Base-by-base conservation (phyloP, 2,797 vertebrate species). In the Myotis daubentonii region DNA sequence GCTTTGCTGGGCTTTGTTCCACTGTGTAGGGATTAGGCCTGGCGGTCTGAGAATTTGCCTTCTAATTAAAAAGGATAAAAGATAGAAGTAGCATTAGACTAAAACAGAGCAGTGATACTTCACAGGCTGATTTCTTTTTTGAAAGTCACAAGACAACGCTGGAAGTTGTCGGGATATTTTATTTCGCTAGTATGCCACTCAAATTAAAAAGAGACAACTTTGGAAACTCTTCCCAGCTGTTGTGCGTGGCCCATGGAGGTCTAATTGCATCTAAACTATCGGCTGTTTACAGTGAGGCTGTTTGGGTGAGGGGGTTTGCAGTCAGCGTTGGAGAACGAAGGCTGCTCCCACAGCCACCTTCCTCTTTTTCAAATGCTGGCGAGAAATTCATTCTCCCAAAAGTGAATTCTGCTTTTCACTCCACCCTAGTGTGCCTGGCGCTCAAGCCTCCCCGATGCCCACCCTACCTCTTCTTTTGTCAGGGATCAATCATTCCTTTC, bases 1-100 rank as follows among this genome's bases (percentile, higher is more conserved):
- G 99, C 99, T 99, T 99, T 99, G 98, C 99, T 98, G 99, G 99
- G 99, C 99, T 99, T 99, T 99, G 99, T 99, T 99, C 99, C 99
- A 99, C 99, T 99, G 99, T 99, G 98, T 98, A 99, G 99, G 99
- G 99, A 99, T 99, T 99, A 99, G 99, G 99, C 99, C 99, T 99
- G 99, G 99, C 99, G 99, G 99, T 99, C 99, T 99, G 99, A 99
- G 99, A 99, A 99, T 99, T 99, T 99, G 99, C 99, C 99, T 99
- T 99, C 99, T 99, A 99, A 99, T 99, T 99, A 99, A 99, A 99
- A 99, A 99, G 99, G 99, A 99, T 99, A 99, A 99, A 99, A 99
- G 98, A 99, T 99, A 99, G 99, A 99, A 99, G 98, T 99, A 99
- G 98, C 99, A 99, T 99, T 98, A 98, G 98, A 99, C 98, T 98